Evolutionary conservation across 2,888 invertebrate genomes (phyloP), one percentile per base, ranked within the genome.

Genomic region (Apamea monoglypha): DNA sequence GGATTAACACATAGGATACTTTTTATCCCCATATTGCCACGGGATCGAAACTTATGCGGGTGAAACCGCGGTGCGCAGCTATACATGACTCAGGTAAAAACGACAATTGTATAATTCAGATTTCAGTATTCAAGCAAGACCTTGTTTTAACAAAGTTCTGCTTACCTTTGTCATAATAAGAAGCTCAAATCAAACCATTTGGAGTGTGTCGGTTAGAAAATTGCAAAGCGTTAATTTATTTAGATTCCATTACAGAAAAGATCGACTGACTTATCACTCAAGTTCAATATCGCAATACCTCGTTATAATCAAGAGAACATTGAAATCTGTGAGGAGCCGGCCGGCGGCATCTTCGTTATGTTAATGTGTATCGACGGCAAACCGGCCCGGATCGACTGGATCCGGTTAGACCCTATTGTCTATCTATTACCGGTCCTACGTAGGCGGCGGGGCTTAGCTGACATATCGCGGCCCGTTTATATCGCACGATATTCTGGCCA

Each of bases 391-490:
- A 47, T 36, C 74, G 29, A 16, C 25, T 81, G 82, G 87, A 86
- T 88, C 88, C 88, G 85, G 89, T 90, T 87, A 69, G 74, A 80
- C 75, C 89, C 91, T 90, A 91, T 92, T 88, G 91, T 91, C 89
- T 89, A 87, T 84, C 86, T 90, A 86, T 90, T 90, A 91, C 89
- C 77, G 85, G 64, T 70, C 29, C 32, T 74, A 10, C 82, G 91
- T 91, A 88, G 92, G 91, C 87, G 91, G 84, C 29, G 59, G 47
- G 53, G 71, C 85, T 88, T 74, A 80, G 67, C 61, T 74, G 78
- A 83, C 61, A 73, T 74, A 66, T 40, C 25, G 44, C 1, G 36
- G 32, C 25, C 71, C 61, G 69, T 78, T 85, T 85, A 85, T 16
- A 87, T 40, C 14, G 6, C 32, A 14, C 80, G 74, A 73, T 67